Conservation (phyloP, 2,888 invertebrate genomes). For the Nycteola revayana region DNA sequence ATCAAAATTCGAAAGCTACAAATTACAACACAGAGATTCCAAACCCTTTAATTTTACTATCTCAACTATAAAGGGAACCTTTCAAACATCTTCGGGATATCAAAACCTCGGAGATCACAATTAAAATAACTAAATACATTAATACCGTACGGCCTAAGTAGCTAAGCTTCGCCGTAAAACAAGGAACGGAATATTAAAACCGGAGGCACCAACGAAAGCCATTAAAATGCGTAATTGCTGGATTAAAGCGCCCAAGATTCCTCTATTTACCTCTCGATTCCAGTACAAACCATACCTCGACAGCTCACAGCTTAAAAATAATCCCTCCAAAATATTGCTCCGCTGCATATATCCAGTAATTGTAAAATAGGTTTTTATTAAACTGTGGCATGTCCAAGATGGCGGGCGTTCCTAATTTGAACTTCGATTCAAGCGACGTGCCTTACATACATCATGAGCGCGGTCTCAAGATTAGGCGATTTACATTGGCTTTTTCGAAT, state of each 20-base stretch:
- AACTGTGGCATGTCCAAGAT: slow-evolving; percentile 52
- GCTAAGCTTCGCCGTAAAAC: slow-evolving; percentile 68
- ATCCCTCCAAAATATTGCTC: not conserved
- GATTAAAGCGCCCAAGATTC: slow-evolving; percentile 80
- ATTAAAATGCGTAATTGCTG: slow-evolving; percentile 82
- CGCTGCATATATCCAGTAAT: slow-evolving; percentile 6
- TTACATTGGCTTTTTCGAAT: slow-evolving; percentile 76
- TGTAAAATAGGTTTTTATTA: slow-evolving; percentile 21
- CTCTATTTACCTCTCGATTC: slow-evolving; percentile 57
- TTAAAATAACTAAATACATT: slow-evolving; percentile 57
- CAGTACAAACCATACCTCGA: slow-evolving; percentile 41
- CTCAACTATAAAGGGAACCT: slow-evolving; percentile 10
- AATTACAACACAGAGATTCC: not conserved
- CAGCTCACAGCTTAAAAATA: slow-evolving; percentile 37
- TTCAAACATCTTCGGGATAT: slow-evolving; percentile 19
- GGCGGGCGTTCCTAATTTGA: slow-evolving; percentile 60
- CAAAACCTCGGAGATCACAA: slow-evolving; percentile 37
- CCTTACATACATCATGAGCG: slow-evolving; percentile 75
- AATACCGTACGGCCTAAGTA: slow-evolving; percentile 47
- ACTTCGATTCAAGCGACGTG: slow-evolving; percentile 65
- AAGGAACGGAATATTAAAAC: slow-evolving; percentile 79
- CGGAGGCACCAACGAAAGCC: slow-evolving; percentile 65
- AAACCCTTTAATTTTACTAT: slow-evolving; percentile 4
- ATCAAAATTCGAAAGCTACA: no score
- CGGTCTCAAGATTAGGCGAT: slow-evolving; percentile 79